A percentile compares a stretch with the other conserved stretches of the same genome.
Evolutionary conservation across 64 coral and sea anemone genomes (phyloP).

Genomic region (Stichodactyla mertensii): DNA sequence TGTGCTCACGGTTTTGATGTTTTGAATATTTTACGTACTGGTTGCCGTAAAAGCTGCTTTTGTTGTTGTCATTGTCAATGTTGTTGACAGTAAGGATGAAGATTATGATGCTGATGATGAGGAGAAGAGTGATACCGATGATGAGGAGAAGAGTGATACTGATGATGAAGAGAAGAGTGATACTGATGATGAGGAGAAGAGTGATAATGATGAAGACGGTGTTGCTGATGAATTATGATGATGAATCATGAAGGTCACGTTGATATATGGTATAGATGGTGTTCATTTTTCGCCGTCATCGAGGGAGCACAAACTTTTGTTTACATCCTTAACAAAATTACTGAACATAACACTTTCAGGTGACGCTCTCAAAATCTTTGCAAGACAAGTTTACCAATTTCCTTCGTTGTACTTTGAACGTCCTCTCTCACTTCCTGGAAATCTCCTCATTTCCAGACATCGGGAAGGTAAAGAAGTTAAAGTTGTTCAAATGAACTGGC

Average conservation of each 20-base stretch:
- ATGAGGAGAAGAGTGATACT: not conserved
- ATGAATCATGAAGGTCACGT: no score
- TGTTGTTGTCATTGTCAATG: not conserved
- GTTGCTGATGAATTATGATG: no score
- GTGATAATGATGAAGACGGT: not conserved
- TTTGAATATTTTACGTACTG: not conserved
- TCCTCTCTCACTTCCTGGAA: conserved; percentile 73
- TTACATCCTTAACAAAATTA: no score
- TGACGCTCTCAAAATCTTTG: conserved; percentile 25
- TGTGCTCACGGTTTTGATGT: not conserved
- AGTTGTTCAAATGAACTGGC: not conserved
- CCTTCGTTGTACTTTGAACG: conserved; percentile 39
- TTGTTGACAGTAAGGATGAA: not conserved
- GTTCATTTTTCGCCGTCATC: no score
- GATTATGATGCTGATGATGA: not conserved
- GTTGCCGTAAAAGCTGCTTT: not conserved
- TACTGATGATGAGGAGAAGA: not conserved
- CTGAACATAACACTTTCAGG: conserved; percentile 1
- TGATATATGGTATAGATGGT: no score
- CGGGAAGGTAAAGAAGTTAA: conserved; percentile 65
- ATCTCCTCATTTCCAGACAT: conserved; percentile 75
- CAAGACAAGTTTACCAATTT: conserved; percentile 86
- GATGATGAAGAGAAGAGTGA: not conserved
- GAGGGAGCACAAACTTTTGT: no score
- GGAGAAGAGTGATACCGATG: not conserved